Evolutionary conservation across 2,797 vertebrate genomes (phyloP), one percentile per base, ranked within the genome.

Genomic region (Amniataba percoides): DNA sequence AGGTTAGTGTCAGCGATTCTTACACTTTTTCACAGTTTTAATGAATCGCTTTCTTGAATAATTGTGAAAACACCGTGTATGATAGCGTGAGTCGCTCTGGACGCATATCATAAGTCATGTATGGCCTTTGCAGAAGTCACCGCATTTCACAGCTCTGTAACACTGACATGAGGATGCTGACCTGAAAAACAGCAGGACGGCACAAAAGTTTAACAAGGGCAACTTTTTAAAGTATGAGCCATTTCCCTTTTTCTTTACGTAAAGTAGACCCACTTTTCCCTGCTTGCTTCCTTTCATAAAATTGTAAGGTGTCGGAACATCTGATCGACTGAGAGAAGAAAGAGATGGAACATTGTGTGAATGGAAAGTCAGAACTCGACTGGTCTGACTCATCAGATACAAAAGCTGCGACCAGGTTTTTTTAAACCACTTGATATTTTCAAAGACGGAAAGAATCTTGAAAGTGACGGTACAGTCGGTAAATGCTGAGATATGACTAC

Each of bases 361-460:
- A 61, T 27, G 34, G 2, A 52, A 63, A 66, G 34, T 46, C 27
- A 2, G 19, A 15, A 71, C 40, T 76, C 13, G 72, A 53, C 18
- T 21, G 40, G 14, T 67, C 18, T 74, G 78, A 84, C 65, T 73
- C 69, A 78, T 82, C 42, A 64, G 7, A 72, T 52, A 63, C 4
- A 4, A 64, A 64, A 59, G 52, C 39, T 57, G 53, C 58, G 27
- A 52, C 10, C 7, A n/a, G 34, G 15, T 39, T 81, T 61, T 61
- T 3, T n/a, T 53, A 25, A 63, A 64, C 57, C 21, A 45, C 39
- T 14, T 73, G 0, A 34, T 25, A 56, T 42, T 53, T 68, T 65
- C 7, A 74, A 53, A 57, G 27, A 48, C 0, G 3, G 25, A 15
- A 64, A 63, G 74, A 19, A n/a, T 58, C 2, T 0, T 63, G 36